These are phyloP conservation scores for Himantopus leucocephalus DNA, from an alignment of 2,113 vertebrate genomes.

Conservation along the genomic window DNA sequence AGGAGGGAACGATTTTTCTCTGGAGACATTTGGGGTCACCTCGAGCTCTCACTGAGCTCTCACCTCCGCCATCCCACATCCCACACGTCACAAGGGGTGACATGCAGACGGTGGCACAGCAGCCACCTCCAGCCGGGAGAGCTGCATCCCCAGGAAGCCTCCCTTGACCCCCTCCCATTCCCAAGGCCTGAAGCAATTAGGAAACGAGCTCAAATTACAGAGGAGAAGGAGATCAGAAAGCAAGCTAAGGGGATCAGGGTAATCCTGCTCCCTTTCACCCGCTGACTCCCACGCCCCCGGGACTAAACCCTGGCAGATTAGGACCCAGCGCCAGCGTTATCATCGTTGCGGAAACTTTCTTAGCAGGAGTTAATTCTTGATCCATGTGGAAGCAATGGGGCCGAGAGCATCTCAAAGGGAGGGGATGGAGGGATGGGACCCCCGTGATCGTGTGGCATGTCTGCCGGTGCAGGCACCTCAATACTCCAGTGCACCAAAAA, in stretches of 20 bases:
- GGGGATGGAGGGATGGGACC: background rate
- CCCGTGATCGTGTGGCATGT: background rate
- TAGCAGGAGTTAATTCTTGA: background rate
- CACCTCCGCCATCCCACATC: background rate
- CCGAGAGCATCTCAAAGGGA: background rate
- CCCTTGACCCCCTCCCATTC: background rate
- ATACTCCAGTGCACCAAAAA: background rate
- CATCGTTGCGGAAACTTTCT: background rate
- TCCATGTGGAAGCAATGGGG: background rate
- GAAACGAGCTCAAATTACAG: background rate
- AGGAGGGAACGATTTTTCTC: background rate
- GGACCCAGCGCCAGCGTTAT: background rate
- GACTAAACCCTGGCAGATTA: background rate
- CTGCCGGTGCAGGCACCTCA: background rate
- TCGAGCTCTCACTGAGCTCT: background rate
- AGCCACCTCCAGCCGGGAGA: background rate
- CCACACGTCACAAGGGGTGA: background rate
- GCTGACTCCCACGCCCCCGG: background rate
- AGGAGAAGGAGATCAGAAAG: constrained; percentile 13
- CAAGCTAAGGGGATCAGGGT: background rate
- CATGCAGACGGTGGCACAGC: background rate
- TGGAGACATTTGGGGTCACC: background rate
- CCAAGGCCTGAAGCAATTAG: background rate
- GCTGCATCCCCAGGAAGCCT: background rate
- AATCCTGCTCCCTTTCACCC: constrained; percentile 3